Evolutionary conservation across 2,888 invertebrate genomes (phyloP), one percentile per base, ranked within the genome.

Genomic region (Sthenelais limicola): DNA sequence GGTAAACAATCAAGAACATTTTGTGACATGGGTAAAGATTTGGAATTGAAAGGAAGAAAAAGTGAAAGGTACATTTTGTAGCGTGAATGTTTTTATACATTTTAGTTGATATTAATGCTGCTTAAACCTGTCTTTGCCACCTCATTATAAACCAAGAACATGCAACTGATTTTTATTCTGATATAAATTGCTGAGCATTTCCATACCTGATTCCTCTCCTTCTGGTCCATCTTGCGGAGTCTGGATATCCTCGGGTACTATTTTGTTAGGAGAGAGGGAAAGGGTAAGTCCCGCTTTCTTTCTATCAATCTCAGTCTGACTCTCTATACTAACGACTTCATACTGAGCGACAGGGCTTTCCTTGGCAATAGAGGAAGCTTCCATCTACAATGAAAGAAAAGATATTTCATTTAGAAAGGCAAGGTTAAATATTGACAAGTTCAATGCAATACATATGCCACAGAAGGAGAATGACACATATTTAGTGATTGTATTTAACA

Each of bases 301-400:
- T 21, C 85, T 76, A 30, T 87, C 87, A 7, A 84, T 78, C 74
- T 87, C 86, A 18, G 94, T 94, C 5, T 93, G 92, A 21, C 93
- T 93, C 86, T 94, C 93, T 83, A 94, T 92, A 81, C 90, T 92
- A 52, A 92, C 89, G 58, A 95, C 94, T 73, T 86, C 87, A 76
- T 80, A 84, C 76, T 77, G 76, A 28, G 54, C 28, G 21, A 54
- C 54, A 33, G 38, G 15, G 21, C 15, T 24, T 33, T 38, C 24
- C 54, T 51, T 49, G 26, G 49, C 2, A n/a, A 15, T 54, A 18
- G 21, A 26, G 24, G 48, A 18, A 18, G 32, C 68, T 30, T 68
- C 48, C 68, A 66, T 66, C 66, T 66, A 26, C 3, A 35, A 66
- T 24, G 43, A 12, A 9, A 43, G 12, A 43, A 43, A 43, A 43